Conservation (phyloP, 2,888 invertebrate genomes). For the Drosophila dives region DNA sequence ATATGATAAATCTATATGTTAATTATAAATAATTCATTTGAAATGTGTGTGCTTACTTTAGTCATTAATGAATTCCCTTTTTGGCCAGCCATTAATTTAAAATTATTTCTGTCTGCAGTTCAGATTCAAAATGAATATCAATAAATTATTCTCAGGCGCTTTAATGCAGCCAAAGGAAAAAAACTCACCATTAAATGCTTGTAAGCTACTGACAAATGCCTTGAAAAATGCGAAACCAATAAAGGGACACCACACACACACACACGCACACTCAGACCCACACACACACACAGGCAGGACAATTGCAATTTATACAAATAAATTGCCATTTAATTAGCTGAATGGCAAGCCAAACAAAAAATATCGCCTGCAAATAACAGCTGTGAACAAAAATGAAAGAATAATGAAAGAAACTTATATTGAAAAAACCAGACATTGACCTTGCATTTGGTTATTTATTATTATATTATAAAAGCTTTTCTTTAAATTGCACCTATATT, state of each 20-base stretch:
- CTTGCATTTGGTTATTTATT: not conserved
- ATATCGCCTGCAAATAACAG: conserved; percentile 8
- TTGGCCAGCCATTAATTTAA: conserved; percentile 2
- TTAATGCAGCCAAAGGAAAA: conserved; percentile 13
- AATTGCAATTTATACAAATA: conserved; percentile 40
- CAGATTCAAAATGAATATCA: conserved; percentile 41
- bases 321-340: conserved; percentile 62
- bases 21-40: not conserved
- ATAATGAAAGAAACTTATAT: not conserved
- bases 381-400: conserved; percentile 15
- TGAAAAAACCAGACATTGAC: conserved; percentile 11
- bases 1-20: not conserved
- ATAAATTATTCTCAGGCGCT: conserved; percentile 44
- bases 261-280: not conserved
- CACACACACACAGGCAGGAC: not conserved
- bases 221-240: conserved; percentile 16
- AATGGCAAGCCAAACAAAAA: conserved; percentile 25
- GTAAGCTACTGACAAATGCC: conserved; percentile 42
- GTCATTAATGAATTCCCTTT: not conserved
- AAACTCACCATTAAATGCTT: conserved; percentile 31
- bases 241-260: conserved; percentile 7
- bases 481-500: not conserved
- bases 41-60: not conserved
- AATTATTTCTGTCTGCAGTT: not conserved
- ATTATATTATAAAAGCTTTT: too few species aligned